A percentile compares a stretch with the other conserved stretches of the same genome.
Conservation (phyloP, 2,888 invertebrate species). For the Oligia fasciuncula region DNA sequence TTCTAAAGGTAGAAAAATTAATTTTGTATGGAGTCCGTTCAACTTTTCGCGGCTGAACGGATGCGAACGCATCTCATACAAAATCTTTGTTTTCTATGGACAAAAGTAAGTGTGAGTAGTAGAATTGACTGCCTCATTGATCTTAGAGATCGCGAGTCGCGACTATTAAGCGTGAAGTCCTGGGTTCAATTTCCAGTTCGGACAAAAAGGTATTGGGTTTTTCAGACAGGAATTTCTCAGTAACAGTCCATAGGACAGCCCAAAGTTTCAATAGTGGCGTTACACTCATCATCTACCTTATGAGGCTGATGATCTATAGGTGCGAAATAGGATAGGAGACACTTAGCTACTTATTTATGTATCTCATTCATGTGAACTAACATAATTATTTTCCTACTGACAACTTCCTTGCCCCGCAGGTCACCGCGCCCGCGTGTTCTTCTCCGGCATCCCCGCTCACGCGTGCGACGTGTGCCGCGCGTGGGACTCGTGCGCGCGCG, state of each 20-base stretch:
- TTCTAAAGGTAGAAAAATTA: too few relatives aligned
- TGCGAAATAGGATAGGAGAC: too few relatives aligned
- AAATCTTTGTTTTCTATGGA: too few relatives aligned
- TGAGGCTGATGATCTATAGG: too few relatives aligned
- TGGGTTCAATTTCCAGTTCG: neutral
- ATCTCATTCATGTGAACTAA: neutral
- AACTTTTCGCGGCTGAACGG: too few relatives aligned
- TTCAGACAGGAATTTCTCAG: neutral
- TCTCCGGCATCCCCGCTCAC: conserved; percentile 92
- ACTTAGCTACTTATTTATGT: too few relatives aligned
- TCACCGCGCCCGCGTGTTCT: conserved; percentile 95
- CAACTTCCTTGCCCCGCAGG: conserved; percentile 83
- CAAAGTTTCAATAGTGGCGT: neutral
- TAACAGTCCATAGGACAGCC: neutral
- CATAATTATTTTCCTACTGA: too few relatives aligned
- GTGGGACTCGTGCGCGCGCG: conserved; percentile 84
- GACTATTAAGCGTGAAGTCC: neutral
- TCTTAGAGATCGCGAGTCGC: neutral
- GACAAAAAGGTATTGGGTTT: neutral
- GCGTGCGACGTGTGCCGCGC: conserved; percentile 95
- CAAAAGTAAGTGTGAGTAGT: too few relatives aligned
- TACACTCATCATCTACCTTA: neutral
- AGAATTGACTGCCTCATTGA: neutral
- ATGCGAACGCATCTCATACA: too few relatives aligned
- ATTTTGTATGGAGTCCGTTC: too few relatives aligned